Base-by-base conservation (phyloP, 2,888 invertebrate genomes). In the Hypomecis punctinalis region DNA sequence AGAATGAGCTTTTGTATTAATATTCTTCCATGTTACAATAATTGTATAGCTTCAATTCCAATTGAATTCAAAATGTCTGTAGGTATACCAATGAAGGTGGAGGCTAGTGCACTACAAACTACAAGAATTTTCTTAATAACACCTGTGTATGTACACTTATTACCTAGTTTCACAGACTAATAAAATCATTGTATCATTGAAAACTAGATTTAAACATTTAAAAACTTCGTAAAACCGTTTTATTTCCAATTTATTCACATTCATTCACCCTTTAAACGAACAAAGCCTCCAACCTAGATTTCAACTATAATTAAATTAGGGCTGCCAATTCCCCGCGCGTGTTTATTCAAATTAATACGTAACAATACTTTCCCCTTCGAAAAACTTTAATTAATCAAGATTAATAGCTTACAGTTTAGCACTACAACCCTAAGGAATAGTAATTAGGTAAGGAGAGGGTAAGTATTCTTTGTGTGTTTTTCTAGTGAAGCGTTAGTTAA, bases 301-400 rank as follows among this genome's bases (percentile, higher is more conserved):
- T 55, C 45, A 63, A 63, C 53, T 58, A 40, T 73, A 72, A 75
- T 71, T 67, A 65, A 75, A 76, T 76, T 74, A 80, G 69, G 56
- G 43, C 42, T 36, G 33, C 53, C 56, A 66, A 69, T 56, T 65
- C 69, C 54, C 66, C 59, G 68, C 61, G 62, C 69, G 53, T 69
- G 74, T 73, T 76, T 73, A 80, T 81, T 76, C 61, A 78, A 77
- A 81, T 76, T 69, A 69, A 75, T 72, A 59, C 56, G 37, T 61
- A 37, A 54, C 64, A 70, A 63, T 63, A 58, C 71, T 63, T 61
- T 73, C 76, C 80, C 78, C 73, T 67, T 72, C 65, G 62, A 77
- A 78, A 79, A 83, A 85, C 76, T 81, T 81, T 83, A 86, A 88
- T 89, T 88, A 86, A 91, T 90, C 82, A 90, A 85, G 86, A 90